These are phyloP conservation scores for Epinephelus coioides DNA, from an alignment of 2,797 vertebrate species.

Conservation along the genomic window DNA sequence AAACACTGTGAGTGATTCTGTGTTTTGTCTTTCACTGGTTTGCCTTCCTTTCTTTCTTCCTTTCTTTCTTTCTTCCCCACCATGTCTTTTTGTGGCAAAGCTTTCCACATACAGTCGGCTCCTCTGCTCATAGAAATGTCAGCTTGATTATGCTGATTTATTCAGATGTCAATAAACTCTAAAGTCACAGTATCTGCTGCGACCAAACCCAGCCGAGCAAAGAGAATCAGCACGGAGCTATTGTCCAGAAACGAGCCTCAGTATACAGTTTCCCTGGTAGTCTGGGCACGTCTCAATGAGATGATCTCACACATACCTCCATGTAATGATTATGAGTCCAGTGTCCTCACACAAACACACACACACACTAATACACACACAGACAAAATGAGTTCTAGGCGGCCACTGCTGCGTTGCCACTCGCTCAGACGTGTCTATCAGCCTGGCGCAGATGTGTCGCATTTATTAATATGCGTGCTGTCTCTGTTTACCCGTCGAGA, in stretches of 20 bases:
- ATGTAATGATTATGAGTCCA: constrained; percentile 74
- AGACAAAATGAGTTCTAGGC: constrained; percentile 67
- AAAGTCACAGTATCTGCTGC: constrained; percentile 60
- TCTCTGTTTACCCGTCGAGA: constrained; percentile 97
- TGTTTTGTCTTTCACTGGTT: not conserved
- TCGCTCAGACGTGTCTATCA: constrained; percentile 85
- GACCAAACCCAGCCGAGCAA: constrained; percentile 38
- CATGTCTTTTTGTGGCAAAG: not conserved
- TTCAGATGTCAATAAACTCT: constrained; percentile 75
- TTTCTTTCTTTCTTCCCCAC: not conserved
- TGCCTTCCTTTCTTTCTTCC: not conserved
- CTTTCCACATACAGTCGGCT: constrained; percentile 27
- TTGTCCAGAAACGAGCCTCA: constrained; percentile 57
- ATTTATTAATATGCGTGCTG: constrained; percentile 96
- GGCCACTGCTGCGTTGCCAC: constrained; percentile 61
- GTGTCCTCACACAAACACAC: constrained; percentile 52
- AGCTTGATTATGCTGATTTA: constrained; percentile 68
- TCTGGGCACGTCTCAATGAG: constrained; percentile 71
- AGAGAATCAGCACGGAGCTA: constrained; percentile 48
- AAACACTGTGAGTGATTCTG: constrained; percentile 10
- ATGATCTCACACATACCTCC: constrained; percentile 74
- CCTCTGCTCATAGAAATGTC: constrained; percentile 60
- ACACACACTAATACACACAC: constrained; percentile 53
- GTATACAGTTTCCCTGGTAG: constrained; percentile 54
- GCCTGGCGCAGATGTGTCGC: constrained; percentile 96